phyloP scores from a whole-genome alignment of 2,888 invertebrate genomes.

The Drosophila austrosaltans region DNA sequence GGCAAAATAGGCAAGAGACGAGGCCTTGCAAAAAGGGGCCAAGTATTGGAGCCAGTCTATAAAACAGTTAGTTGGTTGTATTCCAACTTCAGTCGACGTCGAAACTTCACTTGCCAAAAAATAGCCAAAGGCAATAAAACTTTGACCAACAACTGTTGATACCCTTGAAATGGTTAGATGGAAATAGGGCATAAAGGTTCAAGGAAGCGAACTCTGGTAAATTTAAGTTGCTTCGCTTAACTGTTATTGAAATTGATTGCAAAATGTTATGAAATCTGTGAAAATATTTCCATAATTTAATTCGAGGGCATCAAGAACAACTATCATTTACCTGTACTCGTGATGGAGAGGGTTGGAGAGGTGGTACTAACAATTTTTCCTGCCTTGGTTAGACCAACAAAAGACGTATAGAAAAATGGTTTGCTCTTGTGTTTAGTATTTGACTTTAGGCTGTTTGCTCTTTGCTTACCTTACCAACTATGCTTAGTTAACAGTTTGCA shows the following conservation, averaged over 20 bases:
- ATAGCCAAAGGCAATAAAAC: constrained; percentile 53
- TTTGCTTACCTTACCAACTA: constrained; percentile 9
- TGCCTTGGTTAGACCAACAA: constrained; percentile 19
- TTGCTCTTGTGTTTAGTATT: constrained; percentile 19
- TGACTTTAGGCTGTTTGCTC: constrained; percentile 50
- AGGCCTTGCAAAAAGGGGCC: too few relatives aligned
- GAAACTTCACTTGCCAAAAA: constrained; percentile 7
- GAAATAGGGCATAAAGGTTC: neutral
- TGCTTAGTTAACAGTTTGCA: neutral
- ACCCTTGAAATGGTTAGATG: neutral
- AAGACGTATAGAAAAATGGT: constrained; percentile 5
- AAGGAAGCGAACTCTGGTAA: neutral
- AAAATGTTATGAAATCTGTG: neutral
- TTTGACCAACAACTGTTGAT: constrained; percentile 37
- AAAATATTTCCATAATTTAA: neutral
- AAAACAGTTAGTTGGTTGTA: constrained; percentile 24
- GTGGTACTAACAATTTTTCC: neutral
- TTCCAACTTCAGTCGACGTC: constrained; percentile 14
- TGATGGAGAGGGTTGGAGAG: neutral
- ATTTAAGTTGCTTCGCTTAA: neutral
- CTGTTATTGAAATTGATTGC: neutral
- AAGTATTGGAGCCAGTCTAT: neutral
- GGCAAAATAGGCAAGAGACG: neutral
- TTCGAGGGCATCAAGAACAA: constrained; percentile 2
- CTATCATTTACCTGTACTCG: neutral